These are phyloP conservation scores for Neosilurus mollespiculum DNA, from an alignment of 2,797 vertebrate genomes.

Conservation along the genomic window DNA sequence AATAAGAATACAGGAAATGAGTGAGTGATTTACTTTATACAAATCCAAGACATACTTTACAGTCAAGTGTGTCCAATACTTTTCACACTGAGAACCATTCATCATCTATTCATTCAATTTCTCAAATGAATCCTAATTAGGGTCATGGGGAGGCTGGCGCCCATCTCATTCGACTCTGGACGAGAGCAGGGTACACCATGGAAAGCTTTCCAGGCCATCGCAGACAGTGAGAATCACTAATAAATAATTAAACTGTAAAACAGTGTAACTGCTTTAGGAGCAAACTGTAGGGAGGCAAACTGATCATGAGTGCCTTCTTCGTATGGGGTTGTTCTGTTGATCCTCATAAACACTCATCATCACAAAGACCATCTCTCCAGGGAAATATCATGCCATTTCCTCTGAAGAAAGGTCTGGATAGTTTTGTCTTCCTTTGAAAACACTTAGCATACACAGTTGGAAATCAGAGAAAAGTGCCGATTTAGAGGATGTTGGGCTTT, in stretches of 20 bases:
- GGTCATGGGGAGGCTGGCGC: too few species aligned
- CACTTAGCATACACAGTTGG: not conserved
- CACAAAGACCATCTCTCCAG: not conserved
- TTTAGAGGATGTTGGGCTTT: not conserved
- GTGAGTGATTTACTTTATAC: too few species aligned
- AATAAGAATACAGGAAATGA: too few species aligned
- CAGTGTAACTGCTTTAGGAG: constrained; percentile 19
- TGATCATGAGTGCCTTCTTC: constrained; percentile 22
- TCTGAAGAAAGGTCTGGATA: not conserved
- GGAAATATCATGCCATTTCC: constrained; percentile 12
- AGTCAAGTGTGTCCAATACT: too few species aligned
- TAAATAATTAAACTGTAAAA: constrained; percentile 11
- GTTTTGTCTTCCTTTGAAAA: not conserved
- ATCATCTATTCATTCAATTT: too few species aligned
- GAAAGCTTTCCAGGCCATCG: too few species aligned
- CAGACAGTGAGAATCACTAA: not conserved
- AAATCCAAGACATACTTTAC: too few species aligned
- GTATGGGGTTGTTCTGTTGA: constrained; percentile 1
- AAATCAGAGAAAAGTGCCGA: not conserved
- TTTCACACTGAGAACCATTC: not conserved
- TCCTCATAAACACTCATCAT: constrained; percentile 7
- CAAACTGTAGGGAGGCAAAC: constrained; percentile 27
- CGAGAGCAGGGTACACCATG: too few species aligned
- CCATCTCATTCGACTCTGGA: too few species aligned
- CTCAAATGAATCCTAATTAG: too few species aligned